Evolutionary conservation across 2,888 invertebrate species (phyloP).

Genomic region (Eledona agricola): DNA sequence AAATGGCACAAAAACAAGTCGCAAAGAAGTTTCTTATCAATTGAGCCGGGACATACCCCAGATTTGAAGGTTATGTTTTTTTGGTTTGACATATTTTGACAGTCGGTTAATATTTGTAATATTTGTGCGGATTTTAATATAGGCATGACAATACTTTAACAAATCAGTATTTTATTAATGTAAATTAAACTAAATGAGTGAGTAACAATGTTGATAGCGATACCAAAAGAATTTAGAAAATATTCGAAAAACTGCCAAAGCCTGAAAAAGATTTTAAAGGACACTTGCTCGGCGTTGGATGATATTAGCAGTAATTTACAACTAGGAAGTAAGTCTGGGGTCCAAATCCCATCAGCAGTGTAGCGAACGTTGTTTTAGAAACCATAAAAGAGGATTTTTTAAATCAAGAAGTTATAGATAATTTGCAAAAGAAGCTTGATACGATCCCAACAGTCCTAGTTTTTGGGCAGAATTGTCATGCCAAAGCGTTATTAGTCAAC

Average conservation of each 20-base stretch:
- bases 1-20: too few species aligned
- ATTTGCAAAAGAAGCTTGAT: conserved; percentile 54
- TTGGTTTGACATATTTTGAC: not conserved
- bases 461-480: conserved; percentile 75
- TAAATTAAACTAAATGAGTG: conserved; percentile 19
- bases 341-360: not conserved
- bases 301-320: conserved; percentile 57
- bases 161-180: conserved; percentile 35
- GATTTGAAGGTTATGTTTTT: too few species aligned
- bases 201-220: conserved; percentile 50
- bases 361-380: conserved; percentile 43
- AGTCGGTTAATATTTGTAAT: too few species aligned
- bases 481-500: conserved; percentile 77
- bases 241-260: conserved; percentile 58
- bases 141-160: conserved; percentile 34
- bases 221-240: conserved; percentile 58
- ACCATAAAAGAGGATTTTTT: conserved; percentile 57
- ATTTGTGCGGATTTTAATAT: conserved; percentile 21
- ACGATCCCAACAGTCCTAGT: conserved; percentile 74
- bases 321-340: conserved; percentile 53
- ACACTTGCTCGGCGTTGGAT: conserved; percentile 57
- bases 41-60: too few species aligned
- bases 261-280: conserved; percentile 57
- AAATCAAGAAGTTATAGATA: conserved; percentile 52
- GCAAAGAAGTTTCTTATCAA: too few species aligned